These are phyloP conservation scores for Drosophila helvetica DNA, from an alignment of 2,888 invertebrate species.

Conservation along the genomic window DNA sequence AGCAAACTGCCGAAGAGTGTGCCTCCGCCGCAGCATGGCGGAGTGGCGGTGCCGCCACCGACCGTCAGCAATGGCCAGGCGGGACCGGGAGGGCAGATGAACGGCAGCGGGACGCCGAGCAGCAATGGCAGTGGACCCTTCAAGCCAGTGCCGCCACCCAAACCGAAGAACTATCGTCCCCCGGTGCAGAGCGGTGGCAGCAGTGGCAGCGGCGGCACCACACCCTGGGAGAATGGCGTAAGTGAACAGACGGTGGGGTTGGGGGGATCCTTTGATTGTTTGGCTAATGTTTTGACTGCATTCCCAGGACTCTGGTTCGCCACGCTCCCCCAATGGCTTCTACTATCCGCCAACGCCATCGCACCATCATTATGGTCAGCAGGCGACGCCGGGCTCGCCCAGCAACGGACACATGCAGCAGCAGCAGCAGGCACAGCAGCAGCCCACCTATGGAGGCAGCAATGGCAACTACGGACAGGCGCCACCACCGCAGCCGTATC, in stretches of 20 bases:
- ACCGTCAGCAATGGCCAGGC: slow-evolving; percentile 79
- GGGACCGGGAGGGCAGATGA: slow-evolving; percentile 44
- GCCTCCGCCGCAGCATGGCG: slow-evolving; percentile 61
- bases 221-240: slow-evolving; percentile 85
- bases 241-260: slow-evolving; percentile 38
- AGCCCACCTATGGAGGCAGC: slow-evolving; percentile 73
- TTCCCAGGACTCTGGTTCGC: slow-evolving; percentile 82
- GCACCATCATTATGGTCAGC: slow-evolving; percentile 82
- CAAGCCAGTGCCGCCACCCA: slow-evolving; percentile 96
- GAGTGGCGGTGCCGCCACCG: slow-evolving; percentile 70
- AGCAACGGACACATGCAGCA: slow-evolving; percentile 58
- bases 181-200: slow-evolving; percentile 85
- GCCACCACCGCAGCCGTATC: slow-evolving; percentile 74
- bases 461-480: slow-evolving; percentile 71
- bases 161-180: slow-evolving; percentile 95
- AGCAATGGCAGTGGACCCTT: slow-evolving; percentile 85
- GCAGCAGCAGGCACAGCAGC: slow-evolving; percentile 49
- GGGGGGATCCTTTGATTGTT: neutral
- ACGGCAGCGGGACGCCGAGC: slow-evolving; percentile 72
- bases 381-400: slow-evolving; percentile 81
- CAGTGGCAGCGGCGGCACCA: slow-evolving; percentile 71
- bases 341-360: slow-evolving; percentile 84
- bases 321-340: slow-evolving; percentile 84
- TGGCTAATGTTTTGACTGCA: neutral
- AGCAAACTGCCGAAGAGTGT: slow-evolving; percentile 83